phyloP scores from a whole-genome alignment of 2,888 invertebrate genomes.

The Tineola bisselliella region DNA sequence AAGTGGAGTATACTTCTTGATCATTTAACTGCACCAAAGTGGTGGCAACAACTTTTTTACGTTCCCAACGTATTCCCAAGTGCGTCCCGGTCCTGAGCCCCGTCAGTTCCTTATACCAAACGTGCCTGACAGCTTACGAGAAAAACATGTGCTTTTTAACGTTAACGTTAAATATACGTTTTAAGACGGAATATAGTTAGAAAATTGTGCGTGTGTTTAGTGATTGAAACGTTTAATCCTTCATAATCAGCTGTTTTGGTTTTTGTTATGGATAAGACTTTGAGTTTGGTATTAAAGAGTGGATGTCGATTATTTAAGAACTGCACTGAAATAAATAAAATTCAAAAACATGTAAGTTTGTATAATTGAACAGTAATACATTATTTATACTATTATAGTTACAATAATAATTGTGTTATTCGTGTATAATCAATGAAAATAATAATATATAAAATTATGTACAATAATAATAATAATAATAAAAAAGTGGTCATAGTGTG shows the following conservation, averaged over 20 bases:
- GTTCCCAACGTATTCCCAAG: conserved; percentile 50
- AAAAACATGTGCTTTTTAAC: conserved; percentile 3
- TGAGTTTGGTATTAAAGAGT: conserved; percentile 38
- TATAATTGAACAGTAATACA: conserved; percentile 6
- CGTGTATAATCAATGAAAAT: no score
- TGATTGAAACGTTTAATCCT: not conserved
- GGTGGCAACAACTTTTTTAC: conserved; percentile 59
- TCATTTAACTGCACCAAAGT: conserved; percentile 33
- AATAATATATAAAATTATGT: no score
- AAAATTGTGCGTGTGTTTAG: not conserved
- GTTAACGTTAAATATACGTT: not conserved
- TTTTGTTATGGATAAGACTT: conserved; percentile 7
- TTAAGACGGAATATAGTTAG: not conserved
- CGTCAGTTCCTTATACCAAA: conserved; percentile 5
- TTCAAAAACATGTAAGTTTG: conserved; percentile 42
- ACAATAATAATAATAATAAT: no score
- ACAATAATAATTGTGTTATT: no score
- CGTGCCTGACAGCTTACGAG: not conserved
- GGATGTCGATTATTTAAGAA: conserved; percentile 59
- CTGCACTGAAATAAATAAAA: conserved; percentile 40
- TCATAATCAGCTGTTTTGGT: not conserved
- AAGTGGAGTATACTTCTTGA: conserved; percentile 45
- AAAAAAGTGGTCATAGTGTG: no score
- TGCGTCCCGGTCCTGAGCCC: conserved; percentile 28
- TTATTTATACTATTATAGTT: no score